Conservation (phyloP, 1,140 invertebrate species). For the Notospermus geniculatus region DNA sequence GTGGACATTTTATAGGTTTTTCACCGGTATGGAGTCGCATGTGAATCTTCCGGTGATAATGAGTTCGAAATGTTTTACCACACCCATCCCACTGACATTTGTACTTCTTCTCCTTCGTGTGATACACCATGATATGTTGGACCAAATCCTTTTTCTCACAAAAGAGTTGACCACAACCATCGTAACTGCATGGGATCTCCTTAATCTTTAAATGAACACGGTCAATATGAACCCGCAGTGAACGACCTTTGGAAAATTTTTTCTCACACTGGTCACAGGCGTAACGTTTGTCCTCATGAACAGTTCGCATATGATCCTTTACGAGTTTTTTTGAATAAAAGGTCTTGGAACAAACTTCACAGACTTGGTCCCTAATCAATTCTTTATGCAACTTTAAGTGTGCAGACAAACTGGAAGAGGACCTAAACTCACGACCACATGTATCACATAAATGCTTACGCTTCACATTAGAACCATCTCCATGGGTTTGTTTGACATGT, state of each 20-base stretch:
- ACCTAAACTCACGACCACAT: too few relatives aligned
- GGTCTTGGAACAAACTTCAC: neutral
- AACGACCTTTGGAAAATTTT: neutral
- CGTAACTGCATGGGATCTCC: neutral
- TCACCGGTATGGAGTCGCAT: neutral
- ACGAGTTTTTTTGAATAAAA: neutral
- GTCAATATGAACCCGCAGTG: neutral
- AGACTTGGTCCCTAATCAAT: too few relatives aligned
- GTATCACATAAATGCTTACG: too few relatives aligned
- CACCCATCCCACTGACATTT: neutral
- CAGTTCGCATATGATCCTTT: neutral
- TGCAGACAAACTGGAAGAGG: too few relatives aligned
- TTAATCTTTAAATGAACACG: slow-evolving; percentile 6
- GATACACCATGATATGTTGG: neutral
- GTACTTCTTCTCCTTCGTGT: neutral
- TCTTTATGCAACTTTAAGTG: too few relatives aligned
- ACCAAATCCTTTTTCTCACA: neutral
- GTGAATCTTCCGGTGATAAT: neutral
- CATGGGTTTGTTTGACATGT: too few relatives aligned
- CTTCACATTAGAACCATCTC: too few relatives aligned
- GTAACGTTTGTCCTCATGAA: slow-evolving; percentile 2
- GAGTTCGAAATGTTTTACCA: neutral
- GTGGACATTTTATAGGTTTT: slow-evolving; percentile 6
- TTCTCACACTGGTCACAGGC: neutral
- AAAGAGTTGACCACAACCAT: neutral